These are phyloP conservation scores for Tricholauxania praeusta DNA, from an alignment of 2,888 invertebrate species.

Conservation along the genomic window DNA sequence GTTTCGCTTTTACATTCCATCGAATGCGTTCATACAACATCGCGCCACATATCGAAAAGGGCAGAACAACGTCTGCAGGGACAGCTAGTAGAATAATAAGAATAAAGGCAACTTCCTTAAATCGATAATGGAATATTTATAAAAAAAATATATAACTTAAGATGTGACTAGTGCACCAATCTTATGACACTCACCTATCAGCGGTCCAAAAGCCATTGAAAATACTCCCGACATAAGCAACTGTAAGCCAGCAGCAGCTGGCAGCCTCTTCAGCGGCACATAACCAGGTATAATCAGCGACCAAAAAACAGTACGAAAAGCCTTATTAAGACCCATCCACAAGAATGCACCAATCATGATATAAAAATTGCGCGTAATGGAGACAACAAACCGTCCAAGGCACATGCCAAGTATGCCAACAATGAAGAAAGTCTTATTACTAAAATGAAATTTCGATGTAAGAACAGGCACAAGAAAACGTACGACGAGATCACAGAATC, in stretches of 20 bases:
- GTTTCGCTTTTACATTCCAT: no score
- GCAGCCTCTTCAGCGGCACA: slow-evolving; percentile 76
- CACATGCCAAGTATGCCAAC: slow-evolving; percentile 78
- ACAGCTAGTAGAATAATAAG: no score
- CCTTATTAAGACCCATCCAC: slow-evolving; percentile 79
- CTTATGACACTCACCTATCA: slow-evolving; percentile 72
- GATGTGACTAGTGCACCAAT: not conserved
- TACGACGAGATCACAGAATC: slow-evolving; percentile 74
- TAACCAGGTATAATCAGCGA: slow-evolving; percentile 79
- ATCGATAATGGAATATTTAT: no score
- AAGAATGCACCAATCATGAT: slow-evolving; percentile 72
- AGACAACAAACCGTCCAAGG: slow-evolving; percentile 71
- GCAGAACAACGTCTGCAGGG: no score
- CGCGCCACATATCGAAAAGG: no score
- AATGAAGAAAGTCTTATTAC: slow-evolving; percentile 78
- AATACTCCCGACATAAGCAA: slow-evolving; percentile 76
- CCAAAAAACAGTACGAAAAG: slow-evolving; percentile 79
- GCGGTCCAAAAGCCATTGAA: slow-evolving; percentile 74
- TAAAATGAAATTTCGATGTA: slow-evolving; percentile 76
- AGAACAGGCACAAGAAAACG: slow-evolving; percentile 77
- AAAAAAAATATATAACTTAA: not conserved
- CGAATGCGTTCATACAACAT: no score
- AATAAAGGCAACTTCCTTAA: no score
- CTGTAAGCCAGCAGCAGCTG: slow-evolving; percentile 79
- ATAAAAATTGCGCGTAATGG: slow-evolving; percentile 70